phyloP scores from a whole-genome alignment of 2,888 invertebrate genomes.

The Hydropsyche betteni region DNA sequence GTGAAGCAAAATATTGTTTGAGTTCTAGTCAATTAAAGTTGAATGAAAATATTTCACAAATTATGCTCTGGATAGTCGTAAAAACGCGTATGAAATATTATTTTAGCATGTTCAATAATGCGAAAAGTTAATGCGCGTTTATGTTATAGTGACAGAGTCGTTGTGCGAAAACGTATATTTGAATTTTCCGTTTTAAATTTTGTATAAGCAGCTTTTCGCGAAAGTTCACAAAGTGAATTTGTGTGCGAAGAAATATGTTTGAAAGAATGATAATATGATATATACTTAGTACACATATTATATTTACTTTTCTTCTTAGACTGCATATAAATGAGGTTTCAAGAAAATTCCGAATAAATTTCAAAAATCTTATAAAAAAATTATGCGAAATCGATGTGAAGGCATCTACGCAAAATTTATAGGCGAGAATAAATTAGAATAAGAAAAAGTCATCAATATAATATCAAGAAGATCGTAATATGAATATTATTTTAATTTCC shows the following conservation, averaged over 20 bases:
- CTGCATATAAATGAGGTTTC: not conserved
- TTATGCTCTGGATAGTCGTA: not conserved
- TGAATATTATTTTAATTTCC: no score
- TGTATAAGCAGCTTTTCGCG: not conserved
- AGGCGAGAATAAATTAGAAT: no score
- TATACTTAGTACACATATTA: no score
- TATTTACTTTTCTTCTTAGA: not conserved
- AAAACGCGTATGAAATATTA: not conserved
- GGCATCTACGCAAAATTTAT: no score
- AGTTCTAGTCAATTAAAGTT: not conserved
- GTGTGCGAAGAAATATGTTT: constrained; percentile 2
- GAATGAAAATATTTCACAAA: not conserved
- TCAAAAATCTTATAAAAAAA: no score
- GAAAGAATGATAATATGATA: not conserved
- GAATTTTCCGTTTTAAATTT: constrained; percentile 13
- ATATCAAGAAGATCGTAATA: no score
- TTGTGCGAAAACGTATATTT: not conserved
- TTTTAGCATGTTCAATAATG: no score
- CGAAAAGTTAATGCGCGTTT: not conserved
- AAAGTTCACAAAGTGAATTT: constrained; percentile 9
- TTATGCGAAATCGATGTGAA: no score
- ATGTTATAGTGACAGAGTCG: not conserved
- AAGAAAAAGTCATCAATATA: no score
- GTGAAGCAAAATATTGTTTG: not conserved
- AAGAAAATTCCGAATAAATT: no score